Conservation (phyloP, 2,113 vertebrate genomes). For the Solenodon paradoxus region DNA sequence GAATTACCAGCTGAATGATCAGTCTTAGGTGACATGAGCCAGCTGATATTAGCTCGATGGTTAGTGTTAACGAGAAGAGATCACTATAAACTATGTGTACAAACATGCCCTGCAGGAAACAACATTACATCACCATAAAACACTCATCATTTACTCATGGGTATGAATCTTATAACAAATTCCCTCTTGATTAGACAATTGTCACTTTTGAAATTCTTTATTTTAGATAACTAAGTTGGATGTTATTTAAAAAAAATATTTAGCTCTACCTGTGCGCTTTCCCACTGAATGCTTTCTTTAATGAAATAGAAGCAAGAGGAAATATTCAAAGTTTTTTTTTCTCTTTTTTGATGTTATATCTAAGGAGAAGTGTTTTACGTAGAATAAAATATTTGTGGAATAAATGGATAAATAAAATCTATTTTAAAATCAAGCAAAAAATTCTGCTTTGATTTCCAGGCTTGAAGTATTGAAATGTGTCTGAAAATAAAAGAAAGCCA, state of each 20-base stretch:
- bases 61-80: not conserved
- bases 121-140: not conserved
- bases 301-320: not conserved
- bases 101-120: not conserved
- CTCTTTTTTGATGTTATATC: not conserved
- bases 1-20: not conserved
- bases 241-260: not conserved
- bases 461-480: not conserved
- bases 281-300: not conserved
- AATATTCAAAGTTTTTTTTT: not conserved
- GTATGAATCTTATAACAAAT: not conserved
- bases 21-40: not conserved
- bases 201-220: not conserved
- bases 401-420: not conserved
- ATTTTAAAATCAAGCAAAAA: not conserved
- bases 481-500: fast-evolving
- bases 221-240: not conserved
- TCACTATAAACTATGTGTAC: not conserved
- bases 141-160: not conserved
- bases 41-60: not conserved
- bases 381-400: not conserved
- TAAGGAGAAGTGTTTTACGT: not conserved
- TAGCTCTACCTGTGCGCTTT: not conserved
- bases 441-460: not conserved
- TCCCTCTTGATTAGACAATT: not conserved